Percentiles rank a stretch among this genome's conserved stretches.
phyloP scores from a whole-genome alignment of 2,113 vertebrate genomes.

The Hippocampus barbouri region DNA sequence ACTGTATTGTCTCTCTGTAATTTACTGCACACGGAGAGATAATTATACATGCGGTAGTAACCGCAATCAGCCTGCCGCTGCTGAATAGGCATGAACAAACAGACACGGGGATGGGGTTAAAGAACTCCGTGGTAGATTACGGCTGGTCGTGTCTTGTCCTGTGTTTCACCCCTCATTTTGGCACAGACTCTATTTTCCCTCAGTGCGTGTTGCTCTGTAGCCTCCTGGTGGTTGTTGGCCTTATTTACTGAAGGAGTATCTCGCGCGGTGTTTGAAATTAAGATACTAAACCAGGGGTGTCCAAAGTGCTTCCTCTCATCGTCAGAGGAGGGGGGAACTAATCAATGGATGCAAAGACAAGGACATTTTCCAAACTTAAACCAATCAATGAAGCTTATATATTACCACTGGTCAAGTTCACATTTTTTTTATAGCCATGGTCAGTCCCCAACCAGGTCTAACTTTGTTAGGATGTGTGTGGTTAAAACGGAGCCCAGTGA shows the following conservation, averaged over 20 bases:
- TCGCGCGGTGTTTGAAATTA: background rate
- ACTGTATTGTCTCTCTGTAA: slow-evolving; percentile 20
- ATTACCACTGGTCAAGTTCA: background rate
- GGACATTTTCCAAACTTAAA: background rate
- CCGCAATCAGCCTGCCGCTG: background rate
- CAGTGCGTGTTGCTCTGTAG: slow-evolving; percentile 8
- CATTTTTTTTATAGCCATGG: background rate
- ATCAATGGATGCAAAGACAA: background rate
- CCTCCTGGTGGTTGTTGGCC: slow-evolving; percentile 53
- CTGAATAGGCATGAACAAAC: slow-evolving; percentile 6
- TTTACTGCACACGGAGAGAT: slow-evolving; percentile 2
- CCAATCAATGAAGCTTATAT: background rate
- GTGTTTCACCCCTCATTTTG: background rate
- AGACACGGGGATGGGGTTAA: background rate
- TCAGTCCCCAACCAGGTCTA: background rate
- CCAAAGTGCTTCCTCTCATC: background rate
- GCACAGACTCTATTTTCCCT: background rate
- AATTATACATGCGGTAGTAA: background rate
- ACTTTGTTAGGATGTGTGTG: too few relatives aligned
- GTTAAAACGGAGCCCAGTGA: too few relatives aligned
- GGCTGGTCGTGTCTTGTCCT: background rate
- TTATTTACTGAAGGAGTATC: background rate
- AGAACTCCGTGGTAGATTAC: background rate
- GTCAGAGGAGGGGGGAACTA: background rate
- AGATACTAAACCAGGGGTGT: background rate